Conservation (phyloP, 1,140 invertebrate genomes). For the Drosophila nigromelanica region DNA sequence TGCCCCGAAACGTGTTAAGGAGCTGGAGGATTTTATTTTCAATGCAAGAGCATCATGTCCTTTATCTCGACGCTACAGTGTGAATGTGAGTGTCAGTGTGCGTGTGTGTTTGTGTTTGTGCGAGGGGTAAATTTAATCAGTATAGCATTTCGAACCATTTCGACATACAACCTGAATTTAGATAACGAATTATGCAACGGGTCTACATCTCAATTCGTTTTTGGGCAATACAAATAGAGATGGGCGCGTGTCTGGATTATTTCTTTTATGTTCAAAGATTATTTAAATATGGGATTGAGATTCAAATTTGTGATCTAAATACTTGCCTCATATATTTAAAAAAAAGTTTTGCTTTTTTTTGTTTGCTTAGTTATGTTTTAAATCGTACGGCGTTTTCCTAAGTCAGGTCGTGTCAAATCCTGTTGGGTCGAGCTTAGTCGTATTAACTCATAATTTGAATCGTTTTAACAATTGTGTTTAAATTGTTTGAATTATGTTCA, state of each 20-base stretch:
- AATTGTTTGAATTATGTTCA: neutral
- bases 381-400: too few relatives aligned
- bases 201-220: conserved; percentile 11
- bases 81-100: neutral
- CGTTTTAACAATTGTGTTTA: neutral
- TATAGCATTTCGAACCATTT: conserved; percentile 61
- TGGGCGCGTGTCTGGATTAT: conserved; percentile 3
- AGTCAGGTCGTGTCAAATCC: neutral
- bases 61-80: neutral
- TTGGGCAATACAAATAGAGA: conserved; percentile 1
- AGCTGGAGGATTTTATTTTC: conserved; percentile 63
- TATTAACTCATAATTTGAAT: too few relatives aligned
- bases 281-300: too few relatives aligned
- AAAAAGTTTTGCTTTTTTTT: too few relatives aligned
- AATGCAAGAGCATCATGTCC: conserved; percentile 57
- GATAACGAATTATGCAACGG: conserved; percentile 78
- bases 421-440: neutral
- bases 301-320: too few relatives aligned
- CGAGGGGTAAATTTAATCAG: conserved; percentile 70
- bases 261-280: neutral
- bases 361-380: too few relatives aligned
- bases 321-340: too few relatives aligned
- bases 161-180: conserved; percentile 78
- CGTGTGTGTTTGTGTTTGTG: conserved; percentile 24
- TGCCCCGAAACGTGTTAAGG: conserved; percentile 74